phyloP scores from a whole-genome alignment of 2,888 invertebrate species.

The Ornithoptera priamus region DNA sequence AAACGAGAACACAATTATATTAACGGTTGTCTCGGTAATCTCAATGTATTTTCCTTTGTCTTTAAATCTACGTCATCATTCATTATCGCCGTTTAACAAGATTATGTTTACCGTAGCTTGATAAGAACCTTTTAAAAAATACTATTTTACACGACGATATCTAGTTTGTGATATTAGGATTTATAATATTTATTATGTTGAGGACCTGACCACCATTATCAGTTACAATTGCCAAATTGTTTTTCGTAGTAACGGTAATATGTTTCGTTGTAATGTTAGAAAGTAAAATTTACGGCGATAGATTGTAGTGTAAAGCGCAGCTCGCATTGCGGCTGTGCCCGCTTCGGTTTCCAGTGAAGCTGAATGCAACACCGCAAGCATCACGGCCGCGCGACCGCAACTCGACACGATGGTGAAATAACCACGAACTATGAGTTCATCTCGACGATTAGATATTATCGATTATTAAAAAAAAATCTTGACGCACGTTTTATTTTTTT shows the following conservation, averaged over 20 bases:
- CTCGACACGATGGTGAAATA: constrained; percentile 42
- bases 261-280: constrained; percentile 6
- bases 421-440: constrained; percentile 61
- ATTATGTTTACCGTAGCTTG: background rate
- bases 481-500: background rate
- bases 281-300: constrained; percentile 51
- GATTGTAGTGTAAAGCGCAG: constrained; percentile 52
- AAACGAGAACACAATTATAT: constrained; percentile 47
- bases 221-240: background rate
- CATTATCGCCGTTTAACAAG: constrained; percentile 1
- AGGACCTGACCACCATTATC: background rate
- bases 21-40: background rate
- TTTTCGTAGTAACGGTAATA: too few relatives aligned
- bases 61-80: constrained; percentile 5
- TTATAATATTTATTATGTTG: background rate
- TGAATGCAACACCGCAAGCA: constrained; percentile 64
- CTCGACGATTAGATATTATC: constrained; percentile 26
- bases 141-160: too few relatives aligned
- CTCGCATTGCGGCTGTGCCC: constrained; percentile 54
- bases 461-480: constrained; percentile 11
- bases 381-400: constrained; percentile 63
- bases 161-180: background rate
- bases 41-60: background rate
- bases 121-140: background rate
- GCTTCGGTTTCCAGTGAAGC: constrained; percentile 54